Percentiles rank a stretch among this genome's conserved stretches.
Evolutionary conservation across 2,888 invertebrate genomes (phyloP).

Genomic region (Clanis bilineata): DNA sequence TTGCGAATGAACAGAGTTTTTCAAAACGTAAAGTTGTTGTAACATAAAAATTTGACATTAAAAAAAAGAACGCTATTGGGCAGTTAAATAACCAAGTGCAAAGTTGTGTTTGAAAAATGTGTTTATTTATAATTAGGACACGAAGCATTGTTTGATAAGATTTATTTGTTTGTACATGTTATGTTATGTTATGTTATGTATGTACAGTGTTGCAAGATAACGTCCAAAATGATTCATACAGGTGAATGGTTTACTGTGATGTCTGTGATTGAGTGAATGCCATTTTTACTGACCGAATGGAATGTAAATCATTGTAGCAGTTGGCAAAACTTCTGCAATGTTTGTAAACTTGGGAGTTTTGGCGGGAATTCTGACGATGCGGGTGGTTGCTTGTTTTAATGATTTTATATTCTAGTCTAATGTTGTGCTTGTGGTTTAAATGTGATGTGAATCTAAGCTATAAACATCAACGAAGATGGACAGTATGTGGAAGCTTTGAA

Average conservation of each 20-base stretch:
- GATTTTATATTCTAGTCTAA: no score
- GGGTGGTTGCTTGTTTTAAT: no score
- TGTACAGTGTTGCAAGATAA: conserved; percentile 1
- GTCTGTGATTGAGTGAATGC: neutral
- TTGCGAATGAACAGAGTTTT: neutral
- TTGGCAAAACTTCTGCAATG: no score
- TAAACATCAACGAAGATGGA: no score
- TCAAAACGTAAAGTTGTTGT: no score
- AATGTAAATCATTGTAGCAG: no score
- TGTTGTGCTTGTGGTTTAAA: no score
- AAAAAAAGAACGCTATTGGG: neutral
- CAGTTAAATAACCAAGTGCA: neutral
- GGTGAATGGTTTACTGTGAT: neutral
- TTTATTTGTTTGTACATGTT: neutral
- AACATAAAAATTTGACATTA: neutral
- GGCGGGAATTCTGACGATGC: no score
- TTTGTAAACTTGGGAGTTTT: no score
- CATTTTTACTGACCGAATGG: neutral
- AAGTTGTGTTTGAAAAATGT: neutral
- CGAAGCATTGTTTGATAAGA: neutral
- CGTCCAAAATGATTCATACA: conserved; percentile 21
- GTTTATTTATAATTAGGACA: neutral
- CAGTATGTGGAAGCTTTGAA: no score
- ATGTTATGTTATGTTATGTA: neutral
- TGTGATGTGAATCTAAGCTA: no score